These are phyloP conservation scores for Orthosia gracilis DNA, from an alignment of 2,888 invertebrate species.

Conservation along the genomic window DNA sequence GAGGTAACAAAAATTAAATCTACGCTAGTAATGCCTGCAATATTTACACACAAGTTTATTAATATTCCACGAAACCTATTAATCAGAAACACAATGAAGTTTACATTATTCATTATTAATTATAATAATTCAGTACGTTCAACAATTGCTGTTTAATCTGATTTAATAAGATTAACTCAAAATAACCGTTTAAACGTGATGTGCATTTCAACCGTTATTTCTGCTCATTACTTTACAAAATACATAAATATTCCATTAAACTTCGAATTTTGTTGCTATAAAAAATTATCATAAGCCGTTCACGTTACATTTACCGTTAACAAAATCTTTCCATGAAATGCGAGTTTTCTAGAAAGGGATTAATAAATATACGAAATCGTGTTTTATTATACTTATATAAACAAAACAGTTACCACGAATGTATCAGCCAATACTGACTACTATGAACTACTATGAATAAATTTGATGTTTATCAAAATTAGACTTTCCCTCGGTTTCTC, in stretches of 20 bases:
- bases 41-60: not conserved
- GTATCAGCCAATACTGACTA: not conserved
- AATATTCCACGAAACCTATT: not conserved
- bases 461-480: not conserved
- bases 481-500: not conserved
- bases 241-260: no score
- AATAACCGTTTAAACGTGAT: not conserved
- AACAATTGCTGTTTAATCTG: not conserved
- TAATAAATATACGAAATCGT: not conserved
- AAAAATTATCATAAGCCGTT: not conserved
- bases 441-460: not conserved
- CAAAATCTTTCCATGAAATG: not conserved
- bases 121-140: not conserved
- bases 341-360: not conserved
- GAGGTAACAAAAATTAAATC: no score
- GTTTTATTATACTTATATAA: not conserved
- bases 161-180: conserved; percentile 1
- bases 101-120: conserved; percentile 17
- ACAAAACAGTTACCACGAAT: not conserved
- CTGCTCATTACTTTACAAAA: not conserved
- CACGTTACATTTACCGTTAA: not conserved
- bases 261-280: no score
- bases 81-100: not conserved
- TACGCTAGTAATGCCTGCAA: not conserved
- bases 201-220: not conserved